Percentiles rank a stretch among this genome's conserved stretches.
Evolutionary conservation across 2,113 vertebrate species (phyloP).

Genomic region (Cettia cetti): DNA sequence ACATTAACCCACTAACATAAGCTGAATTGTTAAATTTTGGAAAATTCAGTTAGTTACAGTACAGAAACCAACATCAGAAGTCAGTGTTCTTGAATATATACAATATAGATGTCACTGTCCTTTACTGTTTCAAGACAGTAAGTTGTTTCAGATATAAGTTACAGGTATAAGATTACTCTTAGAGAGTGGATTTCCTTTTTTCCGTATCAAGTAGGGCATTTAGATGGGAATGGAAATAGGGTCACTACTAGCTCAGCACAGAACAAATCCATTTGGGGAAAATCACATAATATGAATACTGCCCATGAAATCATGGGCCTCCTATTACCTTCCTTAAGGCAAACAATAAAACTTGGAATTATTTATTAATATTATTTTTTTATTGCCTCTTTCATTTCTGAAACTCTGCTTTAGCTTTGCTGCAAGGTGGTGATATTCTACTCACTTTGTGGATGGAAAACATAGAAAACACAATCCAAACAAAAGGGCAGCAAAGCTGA

Average conservation of each 20-base stretch:
- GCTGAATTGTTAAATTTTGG: not conserved
- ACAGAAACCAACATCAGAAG: not conserved
- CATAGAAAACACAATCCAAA: fast-evolving
- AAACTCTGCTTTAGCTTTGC: not conserved
- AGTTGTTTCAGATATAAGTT: not conserved
- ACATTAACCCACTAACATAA: not conserved
- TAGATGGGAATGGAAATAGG: not conserved
- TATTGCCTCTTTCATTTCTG: not conserved
- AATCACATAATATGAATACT: not conserved
- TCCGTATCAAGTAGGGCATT: not conserved
- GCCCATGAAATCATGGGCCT: not conserved
- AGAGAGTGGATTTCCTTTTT: not conserved
- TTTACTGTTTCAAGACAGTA: not conserved
- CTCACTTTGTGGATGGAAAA: not conserved
- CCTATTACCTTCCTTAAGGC: not conserved
- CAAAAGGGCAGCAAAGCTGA: not conserved
- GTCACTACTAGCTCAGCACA: not conserved
- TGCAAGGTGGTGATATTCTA: not conserved
- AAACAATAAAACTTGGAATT: not conserved
- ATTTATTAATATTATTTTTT: not conserved
- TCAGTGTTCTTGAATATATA: not conserved
- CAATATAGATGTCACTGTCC: not conserved
- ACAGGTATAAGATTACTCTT: not conserved
- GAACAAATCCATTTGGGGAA: not conserved
- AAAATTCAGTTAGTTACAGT: not conserved